These are phyloP conservation scores for Anoncus sp. DNA, from an alignment of 2,888 invertebrate genomes.

Conservation along the genomic window DNA sequence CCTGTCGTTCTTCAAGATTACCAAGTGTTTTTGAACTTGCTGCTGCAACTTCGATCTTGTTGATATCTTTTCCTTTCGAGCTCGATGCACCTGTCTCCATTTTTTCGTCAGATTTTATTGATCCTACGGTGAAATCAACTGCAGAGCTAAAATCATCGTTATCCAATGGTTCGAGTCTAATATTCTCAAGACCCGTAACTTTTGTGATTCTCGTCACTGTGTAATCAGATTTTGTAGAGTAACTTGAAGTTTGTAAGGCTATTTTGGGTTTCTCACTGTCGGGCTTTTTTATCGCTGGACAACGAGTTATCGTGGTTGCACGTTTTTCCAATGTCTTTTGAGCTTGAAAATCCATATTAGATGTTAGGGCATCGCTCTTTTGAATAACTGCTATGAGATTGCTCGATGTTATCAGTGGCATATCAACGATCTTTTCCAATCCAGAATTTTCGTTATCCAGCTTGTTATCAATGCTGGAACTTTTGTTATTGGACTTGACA, in stretches of 20 bases:
- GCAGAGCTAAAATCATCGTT: conserved; percentile 65
- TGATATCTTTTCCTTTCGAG: conserved; percentile 65
- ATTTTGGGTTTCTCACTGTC: conserved; percentile 76
- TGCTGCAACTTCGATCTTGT: conserved; percentile 63
- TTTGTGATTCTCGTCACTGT: conserved; percentile 57
- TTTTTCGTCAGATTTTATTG: conserved; percentile 73
- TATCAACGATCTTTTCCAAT: conserved; percentile 79
- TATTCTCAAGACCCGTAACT: conserved; percentile 56
- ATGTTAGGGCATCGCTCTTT: conserved; percentile 62
- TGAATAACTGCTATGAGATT: conserved; percentile 70
- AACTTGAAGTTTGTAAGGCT: conserved; percentile 51
- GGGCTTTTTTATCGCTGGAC: conserved; percentile 75
- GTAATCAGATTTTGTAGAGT: conserved; percentile 48
- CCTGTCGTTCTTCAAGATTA: conserved; percentile 68
- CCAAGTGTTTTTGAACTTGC: no score
- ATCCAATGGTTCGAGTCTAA: conserved; percentile 21
- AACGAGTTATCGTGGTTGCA: conserved; percentile 68
- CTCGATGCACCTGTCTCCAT: conserved; percentile 55
- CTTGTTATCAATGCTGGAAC: conserved; percentile 53
- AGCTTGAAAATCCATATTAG: conserved; percentile 3
- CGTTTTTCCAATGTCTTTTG: conserved; percentile 67
- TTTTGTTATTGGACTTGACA: conserved; percentile 59
- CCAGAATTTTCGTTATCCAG: conserved; percentile 60
- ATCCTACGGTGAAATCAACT: conserved; percentile 67
- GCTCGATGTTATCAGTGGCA: conserved; percentile 80